A percentile compares a stretch with the other conserved stretches of the same genome.
Evolutionary conservation across 2,888 invertebrate genomes (phyloP).

Genomic region (Boloria selene): DNA sequence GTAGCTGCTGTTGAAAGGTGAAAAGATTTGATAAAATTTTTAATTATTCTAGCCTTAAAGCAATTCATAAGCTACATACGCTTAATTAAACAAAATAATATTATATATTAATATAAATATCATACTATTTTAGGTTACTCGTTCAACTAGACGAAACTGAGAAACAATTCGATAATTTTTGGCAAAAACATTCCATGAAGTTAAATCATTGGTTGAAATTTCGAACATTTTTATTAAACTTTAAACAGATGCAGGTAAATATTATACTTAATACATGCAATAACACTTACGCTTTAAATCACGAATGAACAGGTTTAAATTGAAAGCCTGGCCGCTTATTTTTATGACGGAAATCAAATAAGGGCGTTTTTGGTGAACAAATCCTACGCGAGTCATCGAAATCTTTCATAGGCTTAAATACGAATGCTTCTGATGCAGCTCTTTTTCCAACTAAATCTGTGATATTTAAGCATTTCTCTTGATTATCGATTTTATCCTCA

Average conservation of each 20-base stretch:
- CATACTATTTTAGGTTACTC: constrained; percentile 84
- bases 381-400: constrained; percentile 55
- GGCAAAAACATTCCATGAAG: constrained; percentile 95
- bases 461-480: constrained; percentile 70
- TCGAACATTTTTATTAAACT: constrained; percentile 96
- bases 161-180: constrained; percentile 96
- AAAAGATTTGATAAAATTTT: constrained; percentile 3
- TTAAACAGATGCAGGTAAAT: constrained; percentile 91
- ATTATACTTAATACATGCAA: constrained; percentile 34
- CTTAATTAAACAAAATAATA: constrained; percentile 28
- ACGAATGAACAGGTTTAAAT: constrained; percentile 64
- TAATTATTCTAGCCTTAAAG: background rate
- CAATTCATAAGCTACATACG: constrained; percentile 88
- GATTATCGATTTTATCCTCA: constrained; percentile 52
- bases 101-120: constrained; percentile 45
- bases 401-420: constrained; percentile 69
- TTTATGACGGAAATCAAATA: constrained; percentile 69
- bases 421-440: constrained; percentile 62
- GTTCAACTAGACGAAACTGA: constrained; percentile 97
- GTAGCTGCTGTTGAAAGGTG: constrained; percentile 96
- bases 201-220: constrained; percentile 94
- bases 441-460: constrained; percentile 69
- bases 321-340: constrained; percentile 61
- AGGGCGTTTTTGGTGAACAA: constrained; percentile 69
- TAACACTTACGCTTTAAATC: constrained; percentile 36